Evolutionary conservation across 2,888 invertebrate species (phyloP), one percentile per base, ranked within the genome.

Genomic region (Lycaena phlaeas): DNA sequence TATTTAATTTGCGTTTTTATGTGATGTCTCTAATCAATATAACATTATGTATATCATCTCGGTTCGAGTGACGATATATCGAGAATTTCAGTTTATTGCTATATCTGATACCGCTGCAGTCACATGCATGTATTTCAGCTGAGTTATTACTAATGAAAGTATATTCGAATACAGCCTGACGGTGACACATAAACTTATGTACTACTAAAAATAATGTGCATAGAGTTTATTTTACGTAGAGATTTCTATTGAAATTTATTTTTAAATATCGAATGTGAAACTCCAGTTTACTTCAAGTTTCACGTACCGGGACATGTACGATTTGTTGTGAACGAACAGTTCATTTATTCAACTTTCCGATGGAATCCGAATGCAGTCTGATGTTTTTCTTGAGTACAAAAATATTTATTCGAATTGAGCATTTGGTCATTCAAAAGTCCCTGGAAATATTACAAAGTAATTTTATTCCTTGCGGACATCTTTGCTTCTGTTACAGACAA

Each of bases 271-370:
- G 27, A 38, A 27, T 10, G 15, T 26, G 11, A 17, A 38, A 15
- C 15, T 27, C 37, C 15, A 25, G 27, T 27, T 27, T 27, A 40
- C 40, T 17, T 17, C 10, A 30, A 31, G 44, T 40, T 30, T 39
- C 29, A 17, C 29, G 29, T 22, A 36, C 37, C 36, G 43, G 38
- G 40, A 41, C 42, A 38, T 28, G 40, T 31, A 28, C 49, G 41
- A 48, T 47, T 47, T 41, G 36, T 42, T 44, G 47, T 29, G 39
- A 39, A 45, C 41, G 50, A 50, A 43, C 41, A 43, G 48, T 42
- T 53, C 51, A 50, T 53, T 51, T 53, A 53, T 52, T 46, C 45
- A 46, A 48, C 41, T 46, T 45, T 47, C 29, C 40, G 39, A 36
- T 38, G 17, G 38, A 42, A 47, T 27, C 28, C 25, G 18, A 41